A percentile compares a stretch with the other conserved stretches of the same genome.
These are phyloP conservation scores for Drosophila pseudoananassae DNA, from an alignment of 1,140 invertebrate genomes.

Conservation along the genomic window DNA sequence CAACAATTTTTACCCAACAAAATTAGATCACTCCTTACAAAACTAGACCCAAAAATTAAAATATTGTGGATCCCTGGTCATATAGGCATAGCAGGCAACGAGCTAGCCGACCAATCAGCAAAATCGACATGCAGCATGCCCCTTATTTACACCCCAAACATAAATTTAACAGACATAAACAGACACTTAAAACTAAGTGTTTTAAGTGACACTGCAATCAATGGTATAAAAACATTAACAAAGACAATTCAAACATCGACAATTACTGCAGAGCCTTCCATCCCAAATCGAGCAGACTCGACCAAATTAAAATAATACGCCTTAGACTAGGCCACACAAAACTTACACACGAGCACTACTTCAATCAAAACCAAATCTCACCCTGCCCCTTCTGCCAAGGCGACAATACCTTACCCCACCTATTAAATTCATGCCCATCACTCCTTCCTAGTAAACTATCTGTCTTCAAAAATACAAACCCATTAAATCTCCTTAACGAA, in stretches of 20 bases:
- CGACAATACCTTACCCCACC: conserved; percentile 11
- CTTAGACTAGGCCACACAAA: conserved; percentile 15
- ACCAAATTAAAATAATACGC: conserved; percentile 12
- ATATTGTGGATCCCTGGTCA: too few relatives aligned
- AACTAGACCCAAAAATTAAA: too few relatives aligned
- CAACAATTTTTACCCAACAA: too few relatives aligned
- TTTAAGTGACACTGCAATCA: conserved; percentile 24
- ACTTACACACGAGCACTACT: conserved; percentile 10
- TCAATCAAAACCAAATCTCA: conserved; percentile 6
- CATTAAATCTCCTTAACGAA: conserved; percentile 5
- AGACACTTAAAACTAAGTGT: conserved; percentile 13
- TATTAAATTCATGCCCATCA: conserved; percentile 20
- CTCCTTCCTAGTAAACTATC: conserved; percentile 14
- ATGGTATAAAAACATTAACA: conserved; percentile 10
- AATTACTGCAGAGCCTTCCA: conserved; percentile 8
- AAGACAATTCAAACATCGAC: conserved; percentile 10
- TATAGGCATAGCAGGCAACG: too few relatives aligned
- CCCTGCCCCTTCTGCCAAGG: conserved; percentile 14
- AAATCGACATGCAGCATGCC: neutral
- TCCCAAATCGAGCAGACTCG: conserved; percentile 11
- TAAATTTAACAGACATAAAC: conserved; percentile 4
- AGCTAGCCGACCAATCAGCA: too few relatives aligned
- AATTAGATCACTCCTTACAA: too few relatives aligned
- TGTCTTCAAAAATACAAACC: conserved; percentile 11
- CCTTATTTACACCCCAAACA: neutral